Conservation (phyloP, 1,140 invertebrate species). For the Anoplolepis gracilipes region DNA sequence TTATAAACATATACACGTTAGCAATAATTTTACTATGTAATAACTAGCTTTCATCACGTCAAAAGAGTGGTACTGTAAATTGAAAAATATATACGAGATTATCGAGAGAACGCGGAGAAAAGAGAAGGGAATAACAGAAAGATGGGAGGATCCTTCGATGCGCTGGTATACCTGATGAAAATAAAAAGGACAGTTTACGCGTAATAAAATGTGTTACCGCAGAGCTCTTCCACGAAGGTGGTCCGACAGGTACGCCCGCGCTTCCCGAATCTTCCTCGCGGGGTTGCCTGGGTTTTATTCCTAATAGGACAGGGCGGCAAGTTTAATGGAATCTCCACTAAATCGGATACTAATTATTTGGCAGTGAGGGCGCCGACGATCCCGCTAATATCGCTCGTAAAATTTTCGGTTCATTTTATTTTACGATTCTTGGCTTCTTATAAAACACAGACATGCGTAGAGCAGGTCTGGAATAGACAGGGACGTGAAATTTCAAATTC, state of each 20-base stretch:
- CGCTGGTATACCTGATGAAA: conserved; percentile 65
- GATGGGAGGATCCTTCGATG: conserved; percentile 2
- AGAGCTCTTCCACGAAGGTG: conserved; percentile 77
- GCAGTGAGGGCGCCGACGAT: conserved; percentile 80
- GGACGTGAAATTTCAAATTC: background rate
- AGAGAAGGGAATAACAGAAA: background rate
- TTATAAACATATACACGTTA: background rate
- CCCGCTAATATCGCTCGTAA: conserved; percentile 79
- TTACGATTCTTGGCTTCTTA: conserved; percentile 35
- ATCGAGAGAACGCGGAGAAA: background rate
- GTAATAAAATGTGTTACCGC: conserved; percentile 79
- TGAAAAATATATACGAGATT: background rate
- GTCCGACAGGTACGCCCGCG: conserved; percentile 66
- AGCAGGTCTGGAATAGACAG: background rate
- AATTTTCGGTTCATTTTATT: conserved; percentile 63
- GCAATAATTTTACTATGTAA: conserved; percentile 7
- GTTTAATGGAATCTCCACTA: conserved; percentile 83
- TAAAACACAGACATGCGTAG: conserved; percentile 24
- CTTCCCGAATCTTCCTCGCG: conserved; percentile 13
- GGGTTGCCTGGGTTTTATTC: conserved; percentile 67
- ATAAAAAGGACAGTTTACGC: conserved; percentile 84
- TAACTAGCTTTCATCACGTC: background rate
- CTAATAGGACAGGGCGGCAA: conserved; percentile 71
- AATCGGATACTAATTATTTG: conserved; percentile 85
- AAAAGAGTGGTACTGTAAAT: background rate